Evolutionary conservation across 2,888 invertebrate species (phyloP), one percentile per base, ranked within the genome.

Genomic region (Harpalus rufipes): DNA sequence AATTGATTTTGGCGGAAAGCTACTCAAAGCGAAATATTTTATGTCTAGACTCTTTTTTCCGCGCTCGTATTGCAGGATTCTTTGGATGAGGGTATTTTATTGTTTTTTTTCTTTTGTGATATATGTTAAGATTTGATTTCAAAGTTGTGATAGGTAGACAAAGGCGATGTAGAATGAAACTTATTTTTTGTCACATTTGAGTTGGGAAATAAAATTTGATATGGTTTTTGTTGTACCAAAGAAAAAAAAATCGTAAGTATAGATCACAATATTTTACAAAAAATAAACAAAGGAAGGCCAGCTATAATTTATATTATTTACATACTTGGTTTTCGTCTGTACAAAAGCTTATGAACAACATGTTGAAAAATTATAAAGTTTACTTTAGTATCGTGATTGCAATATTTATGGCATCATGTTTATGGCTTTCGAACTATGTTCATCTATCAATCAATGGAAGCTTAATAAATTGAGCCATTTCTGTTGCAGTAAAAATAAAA

Each of bases 1-100:
- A 74, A 74, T 74, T 74, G 44, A 44, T 44, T 74, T 74, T 14
- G 10, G 41, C 41, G 44, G 12, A 41, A 74, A 74, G 21, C 72
- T 74, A 44, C 72, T 44, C 72, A 68, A 6, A 4, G 72, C 10
- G 32, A 74, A 74, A 39, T 39, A 21, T 72, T 41, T 72, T 32
- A 68, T 39, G 72, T 74, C 72, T 74, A 74, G 72, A 74, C 72
- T 14, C 16, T 74, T 74, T 74, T 74, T 74, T 74, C 63, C 7
- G 3, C 16, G 7, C 16, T 14, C 12, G 68, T 32, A 12, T 21
- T 39, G 68, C 0, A 32, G 68, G 25, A 65, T 65, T 65, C 65
- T 25, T 32, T 65, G 18, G n/a, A 65, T 44, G 44, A 44, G 44
- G 44, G 44, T 44, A 44, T 65, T 32, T 39, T 68, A 39, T 68